Base-by-base conservation (phyloP, 2,797 vertebrate species). In the Streptopelia turtur region DNA sequence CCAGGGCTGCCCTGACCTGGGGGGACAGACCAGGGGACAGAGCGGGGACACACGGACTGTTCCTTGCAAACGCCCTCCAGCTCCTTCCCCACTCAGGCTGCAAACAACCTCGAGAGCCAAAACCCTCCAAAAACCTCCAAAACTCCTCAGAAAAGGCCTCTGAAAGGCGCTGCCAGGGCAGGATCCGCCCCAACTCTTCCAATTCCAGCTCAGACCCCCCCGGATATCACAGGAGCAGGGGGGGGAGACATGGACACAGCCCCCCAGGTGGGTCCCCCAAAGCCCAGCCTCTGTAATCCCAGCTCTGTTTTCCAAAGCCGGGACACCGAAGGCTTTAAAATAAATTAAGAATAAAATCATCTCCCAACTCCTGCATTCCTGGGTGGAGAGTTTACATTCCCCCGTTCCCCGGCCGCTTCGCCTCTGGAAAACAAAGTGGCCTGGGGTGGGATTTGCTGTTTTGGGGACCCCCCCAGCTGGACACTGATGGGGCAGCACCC, bases 341-440 rank as follows among this genome's bases (percentile, higher is more conserved):
- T 43, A 45, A 49, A 49, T 24, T 90, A 87, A 85, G 71, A 65
- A 61, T 31, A n/a, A 45, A 72, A 52, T 45, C 84, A 35, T 79
- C 53, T 72, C 24, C 12, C 45, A 71, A 76, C 77, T 88, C 92
- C 94, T 25, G 89, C 94, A 94, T 96, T 96, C 95, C 95, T 96
- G 96, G 93, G 90, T 82, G 94, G 86, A 95, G 87, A 92, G 92
- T 89, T 95, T 92, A 94, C 95, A 87, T 91, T 92, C 90, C 77
- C 60, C 55, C 10, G 9, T 80, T 82, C 93, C 60, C 50, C 16
- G 9, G 64, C 77, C 27, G 18, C 89, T 83, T 84, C 22, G 81
- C 60, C 92, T 81, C 88, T 1, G 24, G 13, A 53, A 82, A 77
- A 90, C 60, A 66, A 83, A 88, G 87, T 55, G 4, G 64, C 72